phyloP scores from a whole-genome alignment of 1,140 invertebrate species.

The Theocolax elegans region DNA sequence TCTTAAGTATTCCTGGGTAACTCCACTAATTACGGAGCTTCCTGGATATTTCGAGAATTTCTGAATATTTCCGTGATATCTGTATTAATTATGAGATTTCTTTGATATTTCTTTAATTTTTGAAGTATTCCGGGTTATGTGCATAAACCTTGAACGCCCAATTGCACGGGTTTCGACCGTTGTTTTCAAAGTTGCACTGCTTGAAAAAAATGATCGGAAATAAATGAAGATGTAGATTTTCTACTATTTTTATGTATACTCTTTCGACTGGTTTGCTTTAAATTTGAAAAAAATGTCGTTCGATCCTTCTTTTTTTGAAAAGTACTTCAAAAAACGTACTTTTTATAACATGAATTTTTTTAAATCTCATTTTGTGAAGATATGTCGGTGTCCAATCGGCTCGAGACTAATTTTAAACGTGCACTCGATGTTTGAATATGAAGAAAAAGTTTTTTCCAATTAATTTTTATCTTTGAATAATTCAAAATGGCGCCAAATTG shows the following conservation, averaged over 20 bases:
- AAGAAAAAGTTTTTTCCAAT: conserved; percentile 18
- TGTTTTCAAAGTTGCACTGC: neutral
- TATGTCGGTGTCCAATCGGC: neutral
- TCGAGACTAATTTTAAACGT: neutral
- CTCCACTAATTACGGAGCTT: too few relatives aligned
- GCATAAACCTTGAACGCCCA: conserved; percentile 19
- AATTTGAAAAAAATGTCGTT: conserved; percentile 20
- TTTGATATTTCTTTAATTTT: too few relatives aligned
- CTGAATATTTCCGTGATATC: too few relatives aligned
- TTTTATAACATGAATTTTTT: conserved; percentile 2
- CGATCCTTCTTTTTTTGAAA: neutral
- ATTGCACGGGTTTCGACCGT: conserved; percentile 4
- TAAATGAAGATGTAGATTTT: neutral
- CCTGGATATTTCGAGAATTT: too few relatives aligned
- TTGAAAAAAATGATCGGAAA: neutral
- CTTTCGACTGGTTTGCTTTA: too few relatives aligned
- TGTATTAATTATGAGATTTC: too few relatives aligned
- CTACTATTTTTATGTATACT: conserved; percentile 6
- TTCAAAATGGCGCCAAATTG: neutral
- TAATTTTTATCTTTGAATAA: neutral
- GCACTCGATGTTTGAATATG: conserved; percentile 14
- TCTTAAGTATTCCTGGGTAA: too few relatives aligned
- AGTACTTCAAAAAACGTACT: neutral
- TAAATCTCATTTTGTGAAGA: neutral
- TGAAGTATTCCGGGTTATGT: too few relatives aligned